Percentiles rank a stretch among this genome's conserved stretches.
Conservation (phyloP, 2,797 vertebrate species). For the Lepus oiostolus region DNA sequence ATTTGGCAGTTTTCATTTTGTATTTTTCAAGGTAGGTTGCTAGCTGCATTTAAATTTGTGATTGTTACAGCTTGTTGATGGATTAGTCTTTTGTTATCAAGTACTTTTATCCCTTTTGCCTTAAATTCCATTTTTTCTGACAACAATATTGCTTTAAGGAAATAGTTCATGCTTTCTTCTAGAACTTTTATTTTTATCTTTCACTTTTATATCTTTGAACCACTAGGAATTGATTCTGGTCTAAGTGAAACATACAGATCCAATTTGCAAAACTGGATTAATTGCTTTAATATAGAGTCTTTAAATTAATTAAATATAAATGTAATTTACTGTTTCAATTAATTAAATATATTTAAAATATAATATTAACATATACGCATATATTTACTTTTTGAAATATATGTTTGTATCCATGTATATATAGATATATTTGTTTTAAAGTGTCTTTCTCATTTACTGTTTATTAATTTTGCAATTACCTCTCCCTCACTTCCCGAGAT, state of each 20-base stretch:
- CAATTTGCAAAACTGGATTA: not conserved
- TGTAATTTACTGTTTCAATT: not conserved
- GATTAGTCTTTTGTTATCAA: not conserved
- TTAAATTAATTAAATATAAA: not conserved
- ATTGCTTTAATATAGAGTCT: not conserved
- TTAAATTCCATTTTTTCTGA: not conserved
- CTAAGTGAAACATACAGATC: not conserved
- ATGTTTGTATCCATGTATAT: not conserved
- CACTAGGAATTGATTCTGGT: not conserved
- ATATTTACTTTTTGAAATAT: not conserved
- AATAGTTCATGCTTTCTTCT: not conserved
- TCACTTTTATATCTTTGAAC: conserved; percentile 1
- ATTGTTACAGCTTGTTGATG: not conserved
- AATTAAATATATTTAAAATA: not conserved
- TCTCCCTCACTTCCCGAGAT: not conserved
- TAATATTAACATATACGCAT: not conserved
- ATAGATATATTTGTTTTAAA: not conserved
- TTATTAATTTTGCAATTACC: not conserved
- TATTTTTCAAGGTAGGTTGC: not conserved
- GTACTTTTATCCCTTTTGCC: not conserved
- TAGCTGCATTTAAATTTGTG: not conserved
- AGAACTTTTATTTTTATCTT: conserved; percentile 6
- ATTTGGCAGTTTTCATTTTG: not conserved
- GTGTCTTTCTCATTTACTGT: not conserved
- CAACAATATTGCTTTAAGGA: not conserved